Conservation (phyloP, 92 coral and sea anemone genomes). For the Siderastrea siderea region DNA sequence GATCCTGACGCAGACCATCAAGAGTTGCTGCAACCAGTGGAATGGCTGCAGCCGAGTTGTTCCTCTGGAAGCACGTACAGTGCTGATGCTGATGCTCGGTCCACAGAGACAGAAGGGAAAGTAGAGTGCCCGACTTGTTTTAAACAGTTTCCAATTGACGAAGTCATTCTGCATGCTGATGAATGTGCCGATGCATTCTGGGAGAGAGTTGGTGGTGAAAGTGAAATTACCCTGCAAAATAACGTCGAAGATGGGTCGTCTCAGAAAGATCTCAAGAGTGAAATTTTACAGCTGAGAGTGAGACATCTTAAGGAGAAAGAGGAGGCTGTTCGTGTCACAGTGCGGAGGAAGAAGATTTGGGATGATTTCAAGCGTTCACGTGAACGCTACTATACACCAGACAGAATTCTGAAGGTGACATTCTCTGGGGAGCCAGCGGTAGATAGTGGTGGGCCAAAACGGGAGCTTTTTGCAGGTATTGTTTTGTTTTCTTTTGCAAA, state of each 20-base stretch:
- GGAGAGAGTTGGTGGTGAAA: not conserved
- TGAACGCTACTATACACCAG: slow-evolving; percentile 37
- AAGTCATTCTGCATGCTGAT: slow-evolving; percentile 11
- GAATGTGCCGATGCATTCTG: not conserved
- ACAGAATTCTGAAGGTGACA: slow-evolving; percentile 27
- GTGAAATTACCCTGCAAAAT: not conserved
- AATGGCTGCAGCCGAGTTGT: not conserved
- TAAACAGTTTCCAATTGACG: not conserved
- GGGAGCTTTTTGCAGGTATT: no score
- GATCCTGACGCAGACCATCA: slow-evolving; percentile 3
- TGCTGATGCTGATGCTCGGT: not conserved
- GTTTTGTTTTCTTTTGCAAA: no score
- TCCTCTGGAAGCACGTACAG: not conserved
- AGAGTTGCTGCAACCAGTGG: slow-evolving; percentile 7
- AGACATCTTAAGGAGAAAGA: slow-evolving; percentile 4
- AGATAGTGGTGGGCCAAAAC: no score
- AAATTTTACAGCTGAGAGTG: not conserved
- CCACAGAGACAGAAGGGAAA: slow-evolving; percentile 4
- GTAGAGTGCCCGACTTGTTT: slow-evolving; percentile 6
- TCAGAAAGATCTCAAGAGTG: slow-evolving; percentile 2
- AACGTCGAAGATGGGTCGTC: not conserved
- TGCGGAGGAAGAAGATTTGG: slow-evolving; percentile 47
- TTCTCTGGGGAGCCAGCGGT: slow-evolving; percentile 40
- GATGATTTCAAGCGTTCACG: slow-evolving; percentile 42
- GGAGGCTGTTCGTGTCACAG: slow-evolving; percentile 29